Conservation (phyloP, 2,113 vertebrate species). For the Cettia cetti region DNA sequence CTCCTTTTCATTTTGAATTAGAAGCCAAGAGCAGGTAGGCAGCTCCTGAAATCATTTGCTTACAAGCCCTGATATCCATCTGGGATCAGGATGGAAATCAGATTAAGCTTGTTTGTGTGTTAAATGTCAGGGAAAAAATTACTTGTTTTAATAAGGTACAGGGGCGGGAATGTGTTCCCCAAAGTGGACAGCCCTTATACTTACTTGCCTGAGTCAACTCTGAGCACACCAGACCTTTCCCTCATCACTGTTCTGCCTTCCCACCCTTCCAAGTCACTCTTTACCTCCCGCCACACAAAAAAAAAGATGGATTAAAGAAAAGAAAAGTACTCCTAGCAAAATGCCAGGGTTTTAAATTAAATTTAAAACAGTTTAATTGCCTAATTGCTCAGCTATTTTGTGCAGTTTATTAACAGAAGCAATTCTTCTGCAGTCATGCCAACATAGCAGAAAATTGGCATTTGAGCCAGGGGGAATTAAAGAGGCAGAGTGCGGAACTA, state of each 20-base stretch:
- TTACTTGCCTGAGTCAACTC: neutral
- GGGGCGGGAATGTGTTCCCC: constrained; percentile 18
- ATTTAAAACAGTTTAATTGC: constrained; percentile 87
- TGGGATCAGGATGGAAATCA: constrained; percentile 66
- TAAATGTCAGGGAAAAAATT: constrained; percentile 68
- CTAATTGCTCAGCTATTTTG: constrained; percentile 87
- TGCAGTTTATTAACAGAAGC: constrained; percentile 85
- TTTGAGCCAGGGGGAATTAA: constrained; percentile 85
- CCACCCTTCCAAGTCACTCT: neutral
- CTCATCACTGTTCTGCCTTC: neutral
- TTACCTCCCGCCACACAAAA: neutral
- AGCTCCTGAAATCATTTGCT: constrained; percentile 54
- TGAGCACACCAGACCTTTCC: neutral
- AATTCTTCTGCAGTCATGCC: constrained; percentile 81
- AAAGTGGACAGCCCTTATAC: neutral
- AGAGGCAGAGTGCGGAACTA: constrained; percentile 78
- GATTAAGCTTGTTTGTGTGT: constrained; percentile 70
- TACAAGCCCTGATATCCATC: constrained; percentile 48
- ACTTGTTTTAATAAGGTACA: constrained; percentile 62
- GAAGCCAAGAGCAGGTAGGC: constrained; percentile 39
- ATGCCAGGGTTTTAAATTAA: constrained; percentile 75
- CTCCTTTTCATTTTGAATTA: constrained; percentile 36
- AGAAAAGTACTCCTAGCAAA: constrained; percentile 62
- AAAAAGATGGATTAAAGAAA: constrained; percentile 20
- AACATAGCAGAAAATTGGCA: constrained; percentile 92